phyloP scores from a whole-genome alignment of 1,140 invertebrate species.

The Cyclina sinensis region DNA sequence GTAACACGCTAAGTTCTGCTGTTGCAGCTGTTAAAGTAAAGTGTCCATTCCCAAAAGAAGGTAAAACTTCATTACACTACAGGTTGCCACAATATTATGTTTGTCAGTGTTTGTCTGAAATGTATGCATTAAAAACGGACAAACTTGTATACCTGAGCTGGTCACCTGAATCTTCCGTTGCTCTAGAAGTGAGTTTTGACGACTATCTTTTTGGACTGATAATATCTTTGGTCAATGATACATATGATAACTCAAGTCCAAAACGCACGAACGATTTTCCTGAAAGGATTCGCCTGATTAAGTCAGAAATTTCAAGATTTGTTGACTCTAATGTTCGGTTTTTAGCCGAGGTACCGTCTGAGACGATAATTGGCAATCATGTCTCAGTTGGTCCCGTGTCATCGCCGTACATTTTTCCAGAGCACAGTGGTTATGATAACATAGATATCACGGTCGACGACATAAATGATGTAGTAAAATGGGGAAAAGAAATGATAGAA shows the following conservation, averaged over 20 bases:
- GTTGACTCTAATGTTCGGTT: slow-evolving; percentile 40
- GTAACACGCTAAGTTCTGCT: too few relatives aligned
- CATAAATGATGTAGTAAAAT: too few relatives aligned
- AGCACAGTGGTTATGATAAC: too few relatives aligned
- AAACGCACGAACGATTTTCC: too few relatives aligned
- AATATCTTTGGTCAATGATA: too few relatives aligned
- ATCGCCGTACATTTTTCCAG: too few relatives aligned
- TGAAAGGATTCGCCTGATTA: too few relatives aligned
- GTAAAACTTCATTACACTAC: slow-evolving; percentile 48
- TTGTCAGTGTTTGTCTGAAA: slow-evolving; percentile 55
- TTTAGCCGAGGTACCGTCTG: slow-evolving; percentile 44
- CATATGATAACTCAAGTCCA: too few relatives aligned
- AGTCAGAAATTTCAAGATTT: slow-evolving; percentile 50
- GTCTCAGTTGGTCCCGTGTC: too few relatives aligned
- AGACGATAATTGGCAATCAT: background rate
- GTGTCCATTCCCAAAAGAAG: slow-evolving; percentile 57
- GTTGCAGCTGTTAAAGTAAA: slow-evolving; percentile 63
- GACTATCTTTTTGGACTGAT: slow-evolving; percentile 2
- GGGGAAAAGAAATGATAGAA: background rate
- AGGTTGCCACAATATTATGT: slow-evolving; percentile 55
- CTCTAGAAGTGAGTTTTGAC: slow-evolving; percentile 2
- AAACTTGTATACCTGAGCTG: slow-evolving; percentile 40
- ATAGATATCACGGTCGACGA: too few relatives aligned
- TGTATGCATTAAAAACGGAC: slow-evolving; percentile 47
- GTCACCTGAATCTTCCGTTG: slow-evolving; percentile 36